Evolutionary conservation across 2,797 vertebrate species (phyloP), one percentile per base, ranked within the genome.

Genomic region (Gallinago nigripennis): DNA sequence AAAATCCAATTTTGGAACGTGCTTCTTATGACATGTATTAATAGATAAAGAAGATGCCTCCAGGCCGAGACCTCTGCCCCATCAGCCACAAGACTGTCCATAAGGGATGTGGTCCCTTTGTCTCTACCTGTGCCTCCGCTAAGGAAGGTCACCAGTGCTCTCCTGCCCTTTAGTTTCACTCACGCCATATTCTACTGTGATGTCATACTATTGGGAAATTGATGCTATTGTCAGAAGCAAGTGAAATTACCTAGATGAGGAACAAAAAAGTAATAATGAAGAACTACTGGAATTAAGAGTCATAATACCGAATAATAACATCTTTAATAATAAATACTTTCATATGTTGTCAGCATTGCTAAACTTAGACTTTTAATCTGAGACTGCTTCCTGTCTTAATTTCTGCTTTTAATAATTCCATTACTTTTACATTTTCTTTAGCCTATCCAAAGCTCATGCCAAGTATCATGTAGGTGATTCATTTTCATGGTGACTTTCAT

Each of bases 21-120:
- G 10, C 4, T 60, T 39, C 21, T 80, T 39, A 39, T 3, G n/a
- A 66, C 83, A 69, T 8, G 16, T 21, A 25, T 15, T 27, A 27
- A 45, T 4, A 63, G 43, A 46, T 25, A 56, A 84, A 30, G 54
- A 63, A 37, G n/a, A 51, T 33, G 30, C 10, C 35, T n/a, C 3
- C 16, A 63, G 14, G 31, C 13, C 2, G 1, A 53, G 31, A 56
- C n/a, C 24, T 69, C 66, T 4, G 5, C 12, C 19, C 51, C 31
- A 14, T 18, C 31, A 35, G 33, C 30, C 64, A 8, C 2, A 1
- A 39, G 15, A 35, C 37, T 12, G 8, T 12, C 46, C 25, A 0
- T 15, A 54, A 31, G 30, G 30, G 25, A 28, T 50, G 9, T 4
- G 18, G 28, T 71, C 53, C 58, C 43, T 56, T 46, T 41, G 37